Evolutionary conservation across 2,888 invertebrate genomes (phyloP).

Genomic region (Campoplex capitator): DNA sequence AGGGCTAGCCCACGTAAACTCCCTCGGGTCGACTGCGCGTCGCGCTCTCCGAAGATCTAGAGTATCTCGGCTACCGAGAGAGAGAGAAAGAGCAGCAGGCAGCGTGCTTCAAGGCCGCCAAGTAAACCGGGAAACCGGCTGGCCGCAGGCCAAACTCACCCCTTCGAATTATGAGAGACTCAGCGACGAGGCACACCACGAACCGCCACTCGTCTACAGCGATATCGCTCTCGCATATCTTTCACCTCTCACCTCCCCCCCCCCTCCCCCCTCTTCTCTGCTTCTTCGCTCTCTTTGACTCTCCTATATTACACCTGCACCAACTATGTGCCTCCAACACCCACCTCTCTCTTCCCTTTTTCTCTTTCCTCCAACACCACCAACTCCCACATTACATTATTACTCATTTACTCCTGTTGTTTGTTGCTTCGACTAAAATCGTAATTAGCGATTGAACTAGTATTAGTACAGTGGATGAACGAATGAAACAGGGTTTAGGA

Average conservation of each 20-base stretch:
- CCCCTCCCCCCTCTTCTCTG: no score
- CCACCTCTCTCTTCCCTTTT: neutral
- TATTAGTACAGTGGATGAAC: slow-evolving; percentile 20
- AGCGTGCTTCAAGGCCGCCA: slow-evolving; percentile 66
- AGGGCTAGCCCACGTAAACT: slow-evolving; percentile 46
- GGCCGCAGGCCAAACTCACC: slow-evolving; percentile 72
- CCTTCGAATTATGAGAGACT: slow-evolving; percentile 71
- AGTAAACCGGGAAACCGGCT: slow-evolving; percentile 58
- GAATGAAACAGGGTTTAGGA: slow-evolving; percentile 22
- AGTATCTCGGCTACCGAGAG: slow-evolving; percentile 60
- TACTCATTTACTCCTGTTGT: slow-evolving; percentile 46
- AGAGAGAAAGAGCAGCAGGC: slow-evolving; percentile 60
- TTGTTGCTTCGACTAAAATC: slow-evolving; percentile 37
- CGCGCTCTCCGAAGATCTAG: slow-evolving; percentile 71
- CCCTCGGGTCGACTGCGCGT: slow-evolving; percentile 49
- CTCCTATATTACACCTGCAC: neutral
- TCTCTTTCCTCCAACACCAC: neutral
- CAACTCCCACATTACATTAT: slow-evolving; percentile 16
- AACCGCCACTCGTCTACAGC: slow-evolving; percentile 55
- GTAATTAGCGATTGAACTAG: slow-evolving; percentile 45
- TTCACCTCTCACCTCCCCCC: neutral
- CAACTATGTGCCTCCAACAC: neutral
- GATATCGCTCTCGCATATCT: slow-evolving; percentile 57
- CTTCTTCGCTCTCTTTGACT: neutral
- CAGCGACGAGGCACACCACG: slow-evolving; percentile 62